Base-by-base conservation (phyloP, 2,797 vertebrate species). In the Acanthiza pusilla region DNA sequence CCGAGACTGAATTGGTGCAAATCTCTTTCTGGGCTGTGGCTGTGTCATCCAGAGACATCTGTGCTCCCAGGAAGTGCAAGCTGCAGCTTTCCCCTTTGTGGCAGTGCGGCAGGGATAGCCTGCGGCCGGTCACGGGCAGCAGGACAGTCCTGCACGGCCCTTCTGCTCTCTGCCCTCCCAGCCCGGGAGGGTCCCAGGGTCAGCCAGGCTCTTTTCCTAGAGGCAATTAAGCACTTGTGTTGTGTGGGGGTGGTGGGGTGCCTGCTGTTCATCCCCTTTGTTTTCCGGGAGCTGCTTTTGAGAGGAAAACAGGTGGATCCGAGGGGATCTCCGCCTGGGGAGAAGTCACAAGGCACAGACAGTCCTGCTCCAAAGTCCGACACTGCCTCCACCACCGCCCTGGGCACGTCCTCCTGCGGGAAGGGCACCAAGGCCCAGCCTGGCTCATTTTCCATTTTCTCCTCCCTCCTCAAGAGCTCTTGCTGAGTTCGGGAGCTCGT, bases 221-320 rank as follows among this genome's bases (percentile, higher is more conserved):
- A 50, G 88, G 74, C 73, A 75, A 25, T 78, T 14, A 50, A 80
- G 86, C 83, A 57, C 29, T 91, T 81, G 91, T 7, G 32, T n/a
- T 40, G 19, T 2, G 16, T 16, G 78, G 83, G 86, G 70, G 81
- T 45, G 78, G 42, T 0, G 15, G 61, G 91, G 38, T 77, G 85
- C 91, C 88, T 87, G 88, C 92, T 96, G 91, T 54, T 88, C 85
- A 9, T 30, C 42, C 34, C 74, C 67, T 92, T 92, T 94, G 85
- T 96, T 86, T 84, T 45, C 67, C 2, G 1, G 50, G 85, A 75
- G 50, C 86, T 58, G 79, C 88, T 77, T 90, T 63, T 17, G 77
- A 73, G 80, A 76, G 29, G 54, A 45, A 65, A 94, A 71, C 91
- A 86, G 82, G 94, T 83, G 93, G 91, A 63, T 82, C 40, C 0